Evolutionary conservation across 1,140 invertebrate genomes (phyloP).

Genomic region (Drosophila sp.): DNA sequence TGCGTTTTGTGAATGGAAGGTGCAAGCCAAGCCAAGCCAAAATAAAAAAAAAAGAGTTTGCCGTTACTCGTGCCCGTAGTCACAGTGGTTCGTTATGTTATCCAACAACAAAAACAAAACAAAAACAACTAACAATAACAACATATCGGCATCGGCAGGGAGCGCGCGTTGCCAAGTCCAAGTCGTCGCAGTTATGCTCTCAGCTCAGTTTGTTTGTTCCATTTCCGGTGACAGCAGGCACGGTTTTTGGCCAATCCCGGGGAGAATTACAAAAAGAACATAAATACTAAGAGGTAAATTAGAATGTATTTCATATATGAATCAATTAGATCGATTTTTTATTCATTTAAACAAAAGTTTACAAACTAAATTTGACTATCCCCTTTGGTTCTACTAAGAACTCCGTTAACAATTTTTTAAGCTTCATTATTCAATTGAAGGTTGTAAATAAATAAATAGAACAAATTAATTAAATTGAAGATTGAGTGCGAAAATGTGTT

Average conservation of each 20-base stretch:
- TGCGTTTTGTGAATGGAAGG: conserved; percentile 77
- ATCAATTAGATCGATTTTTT: no score
- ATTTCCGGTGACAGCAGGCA: conserved; percentile 56
- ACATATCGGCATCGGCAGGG: conserved; percentile 48
- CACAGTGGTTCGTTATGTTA: conserved; percentile 18
- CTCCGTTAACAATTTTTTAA: no score
- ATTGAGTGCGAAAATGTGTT: no score
- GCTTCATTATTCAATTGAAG: no score
- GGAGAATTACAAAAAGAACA: neutral
- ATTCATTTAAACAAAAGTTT: no score
- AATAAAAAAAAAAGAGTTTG: neutral
- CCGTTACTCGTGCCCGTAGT: neutral
- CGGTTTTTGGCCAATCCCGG: neutral
- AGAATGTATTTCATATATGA: neutral
- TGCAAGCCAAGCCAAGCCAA: conserved; percentile 3
- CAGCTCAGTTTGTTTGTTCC: conserved; percentile 64
- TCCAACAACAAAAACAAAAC: conserved; percentile 20
- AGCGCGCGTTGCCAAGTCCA: neutral
- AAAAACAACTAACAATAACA: conserved; percentile 8
- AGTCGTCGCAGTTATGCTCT: conserved; percentile 34
- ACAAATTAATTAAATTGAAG: no score
- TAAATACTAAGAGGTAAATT: neutral
- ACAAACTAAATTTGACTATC: no score
- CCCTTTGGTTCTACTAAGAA: no score
- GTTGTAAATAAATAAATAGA: no score